Conservation (phyloP, 1,140 invertebrate genomes). For the Macrobrachium rosenbergii region DNA sequence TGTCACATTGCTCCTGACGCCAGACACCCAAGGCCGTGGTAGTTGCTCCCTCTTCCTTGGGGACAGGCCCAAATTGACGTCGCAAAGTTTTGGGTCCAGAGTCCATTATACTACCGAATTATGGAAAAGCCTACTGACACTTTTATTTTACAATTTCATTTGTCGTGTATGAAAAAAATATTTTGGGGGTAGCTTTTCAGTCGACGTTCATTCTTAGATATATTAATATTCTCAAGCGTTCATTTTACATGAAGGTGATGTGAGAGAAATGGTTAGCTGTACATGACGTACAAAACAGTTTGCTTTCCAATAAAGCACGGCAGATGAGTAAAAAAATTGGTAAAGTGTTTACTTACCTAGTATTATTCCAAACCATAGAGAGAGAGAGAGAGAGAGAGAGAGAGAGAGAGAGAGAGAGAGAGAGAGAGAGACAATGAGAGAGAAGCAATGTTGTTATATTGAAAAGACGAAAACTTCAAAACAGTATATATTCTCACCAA, state of each 20-base stretch:
- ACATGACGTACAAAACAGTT: too few relatives aligned
- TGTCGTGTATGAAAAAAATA: neutral
- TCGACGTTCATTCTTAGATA: neutral
- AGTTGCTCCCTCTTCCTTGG: neutral
- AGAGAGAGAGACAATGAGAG: constrained; percentile 16
- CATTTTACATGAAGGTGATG: neutral
- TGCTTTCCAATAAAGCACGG: too few relatives aligned
- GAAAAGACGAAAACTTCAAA: neutral
- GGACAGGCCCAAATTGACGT: neutral
- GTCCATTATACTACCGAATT: too few relatives aligned
- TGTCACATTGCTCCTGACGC: too few relatives aligned
- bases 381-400: neutral
- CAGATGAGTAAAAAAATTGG: neutral
- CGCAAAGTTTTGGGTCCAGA: too few relatives aligned
- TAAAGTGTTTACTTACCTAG: too few relatives aligned
- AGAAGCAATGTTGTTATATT: neutral
- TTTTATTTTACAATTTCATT: too few relatives aligned
- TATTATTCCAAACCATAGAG: neutral
- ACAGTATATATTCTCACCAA: neutral
- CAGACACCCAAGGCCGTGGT: neutral
- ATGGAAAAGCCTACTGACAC: too few relatives aligned
- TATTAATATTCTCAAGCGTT: neutral
- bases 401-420: constrained; percentile 18
- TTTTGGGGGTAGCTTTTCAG: too few relatives aligned
- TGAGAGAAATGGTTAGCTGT: neutral